Percentiles rank a stretch among this genome's conserved stretches.
Conservation (phyloP, 2,888 invertebrate species). For the Venusia cambrica region DNA sequence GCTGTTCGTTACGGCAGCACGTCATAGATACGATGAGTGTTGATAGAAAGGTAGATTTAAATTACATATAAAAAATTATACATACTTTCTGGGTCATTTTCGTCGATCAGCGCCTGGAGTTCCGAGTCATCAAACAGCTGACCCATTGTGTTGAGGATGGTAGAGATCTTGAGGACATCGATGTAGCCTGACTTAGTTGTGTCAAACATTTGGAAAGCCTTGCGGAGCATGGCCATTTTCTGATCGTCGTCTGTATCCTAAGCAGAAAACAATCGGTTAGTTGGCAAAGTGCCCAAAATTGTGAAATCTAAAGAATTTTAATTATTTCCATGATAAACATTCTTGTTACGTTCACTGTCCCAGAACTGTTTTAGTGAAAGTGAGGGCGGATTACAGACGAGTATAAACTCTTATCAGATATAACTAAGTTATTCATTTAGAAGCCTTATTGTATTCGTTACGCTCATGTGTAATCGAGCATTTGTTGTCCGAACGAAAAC, state of each 20-base stretch:
- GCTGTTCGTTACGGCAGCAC: no score
- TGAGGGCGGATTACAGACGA: no score
- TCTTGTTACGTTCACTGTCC: no score
- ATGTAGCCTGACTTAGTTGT: constrained; percentile 95
- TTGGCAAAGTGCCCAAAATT: constrained; percentile 5
- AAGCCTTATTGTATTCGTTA: no score
- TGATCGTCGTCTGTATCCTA: constrained; percentile 86
- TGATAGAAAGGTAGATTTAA: no score
- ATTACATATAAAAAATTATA: no score
- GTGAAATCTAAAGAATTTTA: constrained; percentile 2
- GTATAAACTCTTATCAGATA: no score
- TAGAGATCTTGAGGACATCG: constrained; percentile 93
- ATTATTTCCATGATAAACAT: neutral
- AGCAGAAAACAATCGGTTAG: constrained; percentile 19
- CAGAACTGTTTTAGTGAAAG: no score
- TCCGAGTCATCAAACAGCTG: constrained; percentile 96
- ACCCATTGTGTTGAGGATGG: constrained; percentile 96
- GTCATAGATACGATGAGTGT: no score
- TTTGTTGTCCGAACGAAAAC: no score
- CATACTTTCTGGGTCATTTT: constrained; percentile 93
- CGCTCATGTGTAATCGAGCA: no score
- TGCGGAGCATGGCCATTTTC: constrained; percentile 94
- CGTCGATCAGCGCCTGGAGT: constrained; percentile 92
- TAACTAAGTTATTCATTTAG: no score
- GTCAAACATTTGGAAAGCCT: constrained; percentile 98